Evolutionary conservation across 2,888 invertebrate species (phyloP).

Genomic region (Anoncus sp.): DNA sequence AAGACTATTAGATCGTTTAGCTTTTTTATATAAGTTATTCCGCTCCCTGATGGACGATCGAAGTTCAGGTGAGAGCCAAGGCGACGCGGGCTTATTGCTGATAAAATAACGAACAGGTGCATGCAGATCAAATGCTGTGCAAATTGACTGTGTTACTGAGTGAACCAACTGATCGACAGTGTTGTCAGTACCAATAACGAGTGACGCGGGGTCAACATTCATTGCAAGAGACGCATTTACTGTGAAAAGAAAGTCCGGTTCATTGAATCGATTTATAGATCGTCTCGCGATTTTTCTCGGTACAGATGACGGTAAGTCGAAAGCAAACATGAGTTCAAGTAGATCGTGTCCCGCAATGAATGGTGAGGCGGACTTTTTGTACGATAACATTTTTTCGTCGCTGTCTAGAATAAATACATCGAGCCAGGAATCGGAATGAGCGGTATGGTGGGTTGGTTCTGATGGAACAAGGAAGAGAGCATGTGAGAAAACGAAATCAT

Average conservation of each 20-base stretch:
- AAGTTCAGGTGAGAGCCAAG: neutral
- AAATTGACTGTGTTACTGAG: neutral
- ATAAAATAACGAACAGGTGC: neutral
- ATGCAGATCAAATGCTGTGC: neutral
- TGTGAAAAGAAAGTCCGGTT: no score
- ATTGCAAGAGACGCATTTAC: no score
- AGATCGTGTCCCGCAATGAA: no score
- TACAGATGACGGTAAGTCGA: no score
- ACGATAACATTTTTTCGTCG: neutral
- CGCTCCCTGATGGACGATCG: neutral
- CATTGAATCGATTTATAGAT: no score
- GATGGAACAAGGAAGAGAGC: neutral
- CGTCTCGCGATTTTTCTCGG: no score
- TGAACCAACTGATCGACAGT: no score
- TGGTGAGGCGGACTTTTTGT: no score
- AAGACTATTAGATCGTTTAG: neutral
- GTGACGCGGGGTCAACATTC: no score
- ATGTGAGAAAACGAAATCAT: neutral
- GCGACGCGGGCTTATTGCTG: neutral
- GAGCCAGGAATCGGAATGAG: neutral
- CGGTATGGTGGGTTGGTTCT: neutral
- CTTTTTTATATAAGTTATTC: neutral
- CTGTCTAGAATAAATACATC: neutral
- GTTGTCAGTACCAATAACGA: no score
- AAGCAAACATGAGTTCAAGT: no score